Evolutionary conservation across 2,797 vertebrate species (phyloP).

Genomic region (Galagoides demidoff): DNA sequence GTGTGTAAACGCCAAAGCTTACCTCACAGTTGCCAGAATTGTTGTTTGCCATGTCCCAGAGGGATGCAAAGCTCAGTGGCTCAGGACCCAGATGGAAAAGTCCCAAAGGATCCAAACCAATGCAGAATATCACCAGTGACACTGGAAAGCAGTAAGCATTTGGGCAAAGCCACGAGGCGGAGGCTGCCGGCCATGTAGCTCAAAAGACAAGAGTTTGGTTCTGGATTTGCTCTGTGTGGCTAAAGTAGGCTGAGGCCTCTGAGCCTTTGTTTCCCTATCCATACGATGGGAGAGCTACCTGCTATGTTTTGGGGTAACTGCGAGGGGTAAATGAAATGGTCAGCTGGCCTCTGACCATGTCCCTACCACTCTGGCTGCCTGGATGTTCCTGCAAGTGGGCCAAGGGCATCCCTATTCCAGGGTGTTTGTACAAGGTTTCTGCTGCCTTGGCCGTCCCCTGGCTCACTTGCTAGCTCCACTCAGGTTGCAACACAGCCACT

Average conservation of each 20-base stretch:
- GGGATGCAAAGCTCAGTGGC: neutral
- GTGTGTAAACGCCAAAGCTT: neutral
- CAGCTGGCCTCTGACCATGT: neutral
- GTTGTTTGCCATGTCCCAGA: neutral
- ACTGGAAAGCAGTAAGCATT: neutral
- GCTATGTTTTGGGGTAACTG: neutral
- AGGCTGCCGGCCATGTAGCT: neutral
- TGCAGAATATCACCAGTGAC: neutral
- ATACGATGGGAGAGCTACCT: neutral
- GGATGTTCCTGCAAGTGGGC: neutral
- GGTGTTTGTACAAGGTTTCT: too few species aligned
- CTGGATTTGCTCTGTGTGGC: neutral
- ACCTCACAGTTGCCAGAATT: rapidly evolving
- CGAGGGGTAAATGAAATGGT: neutral
- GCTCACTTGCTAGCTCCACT: neutral
- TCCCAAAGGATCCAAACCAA: neutral
- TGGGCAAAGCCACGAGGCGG: neutral
- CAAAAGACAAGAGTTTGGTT: too few species aligned
- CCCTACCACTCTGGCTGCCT: neutral
- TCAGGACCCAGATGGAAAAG: neutral
- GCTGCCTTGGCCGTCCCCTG: too few species aligned
- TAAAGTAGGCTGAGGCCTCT: neutral
- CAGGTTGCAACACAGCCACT: neutral
- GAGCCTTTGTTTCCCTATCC: neutral
- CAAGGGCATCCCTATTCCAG: neutral